Evolutionary conservation across 1,140 invertebrate species (phyloP), one percentile per base, ranked within the genome.

Genomic region (Ceratina japonica): DNA sequence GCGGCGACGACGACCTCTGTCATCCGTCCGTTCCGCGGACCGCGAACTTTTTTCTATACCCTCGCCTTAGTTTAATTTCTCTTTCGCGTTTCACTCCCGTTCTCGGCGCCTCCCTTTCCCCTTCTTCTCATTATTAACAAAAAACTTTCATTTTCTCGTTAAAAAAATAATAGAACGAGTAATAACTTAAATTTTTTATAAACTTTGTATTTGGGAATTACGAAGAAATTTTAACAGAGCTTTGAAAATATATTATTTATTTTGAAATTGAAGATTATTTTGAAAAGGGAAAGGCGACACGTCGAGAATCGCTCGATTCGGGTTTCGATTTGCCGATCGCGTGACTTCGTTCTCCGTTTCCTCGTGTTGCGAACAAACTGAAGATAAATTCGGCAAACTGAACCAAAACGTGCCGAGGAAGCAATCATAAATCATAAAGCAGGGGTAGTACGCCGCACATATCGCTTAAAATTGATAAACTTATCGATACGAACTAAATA

Each of bases 391-490:
- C 69, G 79, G 68, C 58, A 81, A 78, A 80, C 68, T 66, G 58
- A 82, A 56, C 73, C 62, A 64, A 82, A 82, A 80, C 78, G 59
- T 69, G 80, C 75, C 76, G 83, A 75, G 81, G 81, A 86, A 86
- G 77, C 86, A 86, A 86, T 86, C 81, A 86, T 86, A 89, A 66
- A 85, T 87, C 85, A 86, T 81, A 87, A 90, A 87, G 83, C 84
- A 77, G 87, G 86, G 81, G 75, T 56, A 78, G 75, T 56, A 78
- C 69, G 49, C 72, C 75, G 22, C 75, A 74, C 82, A 84, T 83
- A 81, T 75, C 71, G 74, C 81, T 68, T 71, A 64, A 77, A 66
- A 77, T n/a, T 16, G 22, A 54, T n/a, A 3, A 69, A 80, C 76
- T 80, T 74, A 59, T 74, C 27, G n/a, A 59, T 72, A 64, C 18